Base-by-base conservation (phyloP, 1,140 invertebrate genomes). In the Trypoxylus dichotomus region DNA sequence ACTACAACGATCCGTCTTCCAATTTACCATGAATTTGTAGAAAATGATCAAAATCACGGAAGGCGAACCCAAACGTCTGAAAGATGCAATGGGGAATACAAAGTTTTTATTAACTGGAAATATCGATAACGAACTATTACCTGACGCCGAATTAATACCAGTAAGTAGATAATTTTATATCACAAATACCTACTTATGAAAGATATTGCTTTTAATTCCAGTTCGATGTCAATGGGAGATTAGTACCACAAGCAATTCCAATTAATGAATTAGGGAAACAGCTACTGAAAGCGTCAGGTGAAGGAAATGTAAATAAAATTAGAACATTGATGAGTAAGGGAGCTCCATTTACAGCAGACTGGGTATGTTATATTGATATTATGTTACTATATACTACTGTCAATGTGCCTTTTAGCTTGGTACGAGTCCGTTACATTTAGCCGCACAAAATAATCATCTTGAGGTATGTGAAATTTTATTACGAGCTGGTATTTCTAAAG, bases 291-390 rank as follows among this genome's bases (percentile, higher is more conserved):
- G 92, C 92, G 75, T 92, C 95, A 25, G 91, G 92, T 83, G 90
- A 92, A 83, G 95, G 95, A 6, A 91, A 97, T 84, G 91, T 92
- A 1, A 90, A 92, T 68, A 89, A 91, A 79, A 94, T 97, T 1
- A 88, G 93, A 78, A 89, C 92, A n/a, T 89, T 97, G 15, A 94
- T 97, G 89, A 91, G 90, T 24, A 92, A 92, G 87, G 96, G 96
- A 68, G 95, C 96, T 37, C 96, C 96, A 1, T 97, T 98, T 82
- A 95, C 94, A 0, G 94, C 95, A 19, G 96, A 98, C 85, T 97
- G 96, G 95, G 95, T 96, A 88, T 80, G n/a, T 58, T 21, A 11
- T 37, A 13, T 6, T 19, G 3, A 41, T 41, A 19, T 19, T 21
- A 19, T 37, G 0, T 25, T 10, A 13, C 41, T 41, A 68, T 25